Evolutionary conservation across 2,888 invertebrate genomes (phyloP).

Genomic region (Amblyteles armatorius): DNA sequence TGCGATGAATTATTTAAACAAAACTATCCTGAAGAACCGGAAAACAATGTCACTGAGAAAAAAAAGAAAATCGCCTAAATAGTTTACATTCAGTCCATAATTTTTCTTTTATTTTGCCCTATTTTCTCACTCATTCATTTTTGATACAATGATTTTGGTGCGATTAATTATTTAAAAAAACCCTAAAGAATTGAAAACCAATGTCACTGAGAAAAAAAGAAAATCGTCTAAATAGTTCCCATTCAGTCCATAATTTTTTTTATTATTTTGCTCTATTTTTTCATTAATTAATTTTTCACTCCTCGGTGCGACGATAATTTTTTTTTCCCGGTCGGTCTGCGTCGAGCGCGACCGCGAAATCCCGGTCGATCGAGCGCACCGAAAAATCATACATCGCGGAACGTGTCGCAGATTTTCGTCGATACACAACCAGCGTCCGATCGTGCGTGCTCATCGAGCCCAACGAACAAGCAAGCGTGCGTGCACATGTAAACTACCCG

Average conservation of each 20-base stretch:
- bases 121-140: no score
- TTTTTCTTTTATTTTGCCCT: background rate
- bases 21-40: background rate
- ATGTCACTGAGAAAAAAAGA: no score
- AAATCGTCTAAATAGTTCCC: no score
- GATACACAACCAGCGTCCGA: background rate
- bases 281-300: no score
- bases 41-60: background rate
- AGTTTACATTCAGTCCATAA: background rate
- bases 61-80: background rate
- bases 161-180: no score
- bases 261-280: background rate
- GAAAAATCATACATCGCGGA: constrained; percentile 36
- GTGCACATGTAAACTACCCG: background rate
- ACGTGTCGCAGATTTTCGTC: constrained; percentile 12
- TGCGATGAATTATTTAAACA: background rate
- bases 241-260: no score
- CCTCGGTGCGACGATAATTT: background rate
- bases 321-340: constrained; percentile 10
- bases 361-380: constrained; percentile 26
- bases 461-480: background rate
- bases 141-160: no score
- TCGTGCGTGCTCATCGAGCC: background rate
- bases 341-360: constrained; percentile 31
- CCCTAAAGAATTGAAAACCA: no score